phyloP scores from a whole-genome alignment of 1,140 invertebrate genomes.

The Augochlora pura region DNA sequence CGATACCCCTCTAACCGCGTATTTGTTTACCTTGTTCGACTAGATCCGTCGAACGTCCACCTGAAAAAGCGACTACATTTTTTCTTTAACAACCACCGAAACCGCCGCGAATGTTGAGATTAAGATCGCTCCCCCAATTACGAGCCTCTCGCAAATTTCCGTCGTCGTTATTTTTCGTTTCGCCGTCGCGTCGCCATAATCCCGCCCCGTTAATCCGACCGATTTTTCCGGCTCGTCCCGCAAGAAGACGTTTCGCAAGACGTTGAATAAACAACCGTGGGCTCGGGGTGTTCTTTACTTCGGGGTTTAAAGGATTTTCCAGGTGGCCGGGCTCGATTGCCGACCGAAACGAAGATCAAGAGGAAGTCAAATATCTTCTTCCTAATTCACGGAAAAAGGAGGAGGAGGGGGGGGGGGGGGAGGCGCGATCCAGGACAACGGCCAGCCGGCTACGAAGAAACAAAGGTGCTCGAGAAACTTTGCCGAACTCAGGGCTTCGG shows the following conservation, averaged over 20 bases:
- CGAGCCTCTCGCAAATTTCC: neutral
- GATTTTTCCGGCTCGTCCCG: slow-evolving; percentile 1
- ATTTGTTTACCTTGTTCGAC: too few species aligned
- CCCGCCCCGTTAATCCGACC: neutral
- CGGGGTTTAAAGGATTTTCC: neutral
- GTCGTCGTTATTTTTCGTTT: neutral
- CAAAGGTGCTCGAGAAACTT: neutral
- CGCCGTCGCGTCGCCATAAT: neutral
- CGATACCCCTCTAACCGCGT: too few species aligned
- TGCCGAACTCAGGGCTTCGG: neutral
- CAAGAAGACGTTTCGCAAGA: neutral
- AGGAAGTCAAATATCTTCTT: neutral
- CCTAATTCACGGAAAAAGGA: neutral
- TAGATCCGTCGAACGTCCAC: too few species aligned
- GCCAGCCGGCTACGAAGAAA: neutral
- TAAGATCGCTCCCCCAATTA: too few species aligned
- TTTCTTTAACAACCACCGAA: too few species aligned
- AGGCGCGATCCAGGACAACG: neutral
- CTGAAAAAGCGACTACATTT: too few species aligned
- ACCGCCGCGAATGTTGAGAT: too few species aligned
- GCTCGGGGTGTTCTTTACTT: neutral
- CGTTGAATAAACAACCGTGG: neutral
- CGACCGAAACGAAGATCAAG: neutral
- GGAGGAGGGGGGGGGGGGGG: neutral
- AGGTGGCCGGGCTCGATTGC: neutral